These are phyloP conservation scores for Xestia ashworthii DNA, from an alignment of 2,888 invertebrate species.

Conservation along the genomic window DNA sequence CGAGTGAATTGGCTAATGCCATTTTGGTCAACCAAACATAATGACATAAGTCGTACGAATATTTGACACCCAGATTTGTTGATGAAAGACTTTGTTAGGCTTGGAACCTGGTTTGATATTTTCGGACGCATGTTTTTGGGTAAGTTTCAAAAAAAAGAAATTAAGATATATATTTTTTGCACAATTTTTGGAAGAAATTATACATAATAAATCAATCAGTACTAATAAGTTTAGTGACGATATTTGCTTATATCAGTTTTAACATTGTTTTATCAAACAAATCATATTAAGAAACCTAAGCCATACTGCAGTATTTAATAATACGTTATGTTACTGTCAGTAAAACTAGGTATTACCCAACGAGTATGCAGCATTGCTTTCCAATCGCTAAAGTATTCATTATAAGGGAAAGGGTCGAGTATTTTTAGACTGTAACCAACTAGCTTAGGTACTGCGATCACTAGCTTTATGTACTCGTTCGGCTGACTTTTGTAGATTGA, in stretches of 20 bases:
- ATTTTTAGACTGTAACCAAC: conserved; percentile 44
- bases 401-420: conserved; percentile 36
- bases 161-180: no score
- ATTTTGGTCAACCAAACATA: background rate
- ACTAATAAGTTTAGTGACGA: background rate
- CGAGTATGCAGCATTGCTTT: conserved; percentile 38
- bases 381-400: conserved; percentile 53
- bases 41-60: background rate
- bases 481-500: background rate
- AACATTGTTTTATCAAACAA: background rate
- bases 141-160: background rate
- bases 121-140: background rate
- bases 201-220: background rate
- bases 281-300: background rate
- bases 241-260: background rate
- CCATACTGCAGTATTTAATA: background rate
- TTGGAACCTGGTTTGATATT: background rate
- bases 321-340: background rate
- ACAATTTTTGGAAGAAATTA: no score
- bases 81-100: background rate
- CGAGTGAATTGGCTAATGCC: background rate
- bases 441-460: conserved; percentile 5
- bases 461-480: conserved; percentile 6
- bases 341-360: conserved; percentile 13
- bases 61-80: background rate